Evolutionary conservation across 2,797 vertebrate genomes (phyloP).

Genomic region (Ataeniobius toweri): DNA sequence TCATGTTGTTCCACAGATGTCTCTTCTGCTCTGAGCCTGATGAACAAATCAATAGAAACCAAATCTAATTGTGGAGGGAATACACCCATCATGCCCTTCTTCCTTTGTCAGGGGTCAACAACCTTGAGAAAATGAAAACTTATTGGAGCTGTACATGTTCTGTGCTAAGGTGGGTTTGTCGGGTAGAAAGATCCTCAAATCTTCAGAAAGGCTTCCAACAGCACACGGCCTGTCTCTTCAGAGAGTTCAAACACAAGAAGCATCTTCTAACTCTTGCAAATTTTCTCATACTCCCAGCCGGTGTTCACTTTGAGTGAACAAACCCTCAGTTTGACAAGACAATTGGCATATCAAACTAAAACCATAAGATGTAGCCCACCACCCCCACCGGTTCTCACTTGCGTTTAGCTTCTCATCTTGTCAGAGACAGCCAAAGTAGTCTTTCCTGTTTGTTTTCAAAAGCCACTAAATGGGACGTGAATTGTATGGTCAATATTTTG

Average conservation of each 20-base stretch:
- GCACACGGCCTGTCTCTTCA: constrained; percentile 42
- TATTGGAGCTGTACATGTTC: constrained; percentile 30
- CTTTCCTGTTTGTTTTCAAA: constrained; percentile 34
- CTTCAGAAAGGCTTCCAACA: constrained; percentile 51
- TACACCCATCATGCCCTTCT: constrained; percentile 44
- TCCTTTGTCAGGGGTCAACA: constrained; percentile 54
- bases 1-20: constrained; percentile 4
- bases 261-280: constrained; percentile 25
- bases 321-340: constrained; percentile 61
- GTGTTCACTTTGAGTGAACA: constrained; percentile 47
- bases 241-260: constrained; percentile 50
- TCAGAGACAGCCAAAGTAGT: constrained; percentile 49
- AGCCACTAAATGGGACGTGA: constrained; percentile 52
- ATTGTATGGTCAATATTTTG: constrained; percentile 57
- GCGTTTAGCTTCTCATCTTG: constrained; percentile 47
- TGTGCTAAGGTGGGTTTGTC: constrained; percentile 8
- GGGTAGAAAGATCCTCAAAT: constrained; percentile 47
- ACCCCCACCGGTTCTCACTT: constrained; percentile 13
- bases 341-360: constrained; percentile 58
- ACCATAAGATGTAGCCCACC: constrained; percentile 34
- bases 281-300: not conserved
- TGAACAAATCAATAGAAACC: constrained; percentile 39
- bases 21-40: constrained; percentile 16
- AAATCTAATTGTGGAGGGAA: constrained; percentile 44
- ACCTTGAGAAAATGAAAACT: constrained; percentile 45